phyloP scores from a whole-genome alignment of 1,140 invertebrate genomes.

The Drosophila tani region DNA sequence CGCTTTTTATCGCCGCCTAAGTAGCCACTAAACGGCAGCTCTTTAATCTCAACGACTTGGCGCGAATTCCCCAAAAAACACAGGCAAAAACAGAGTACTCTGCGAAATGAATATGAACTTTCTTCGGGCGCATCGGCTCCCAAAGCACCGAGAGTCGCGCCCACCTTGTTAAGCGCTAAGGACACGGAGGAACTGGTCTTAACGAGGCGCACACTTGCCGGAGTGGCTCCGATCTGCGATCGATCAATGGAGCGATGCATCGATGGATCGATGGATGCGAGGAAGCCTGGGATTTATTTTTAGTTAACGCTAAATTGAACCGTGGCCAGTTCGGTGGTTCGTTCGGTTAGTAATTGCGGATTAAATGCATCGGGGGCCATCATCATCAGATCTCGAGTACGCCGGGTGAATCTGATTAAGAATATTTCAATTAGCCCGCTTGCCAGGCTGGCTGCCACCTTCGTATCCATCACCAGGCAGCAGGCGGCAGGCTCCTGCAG shows the following conservation, averaged over 20 bases:
- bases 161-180: constrained; percentile 80
- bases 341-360: constrained; percentile 70
- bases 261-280: constrained; percentile 18
- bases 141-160: constrained; percentile 43
- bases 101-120: constrained; percentile 48
- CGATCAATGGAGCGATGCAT: constrained; percentile 14
- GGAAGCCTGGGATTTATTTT: constrained; percentile 54
- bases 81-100: constrained; percentile 3
- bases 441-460: constrained; percentile 37
- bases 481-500: background rate
- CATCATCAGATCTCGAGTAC: constrained; percentile 50
- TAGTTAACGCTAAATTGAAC: constrained; percentile 79
- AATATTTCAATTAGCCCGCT: constrained; percentile 78
- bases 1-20: constrained; percentile 76
- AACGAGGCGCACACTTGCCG: constrained; percentile 45
- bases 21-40: constrained; percentile 83
- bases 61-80: constrained; percentile 42
- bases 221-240: constrained; percentile 44
- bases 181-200: constrained; percentile 48
- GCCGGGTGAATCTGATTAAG: constrained; percentile 76
- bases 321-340: constrained; percentile 27
- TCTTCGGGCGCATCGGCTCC: constrained; percentile 45
- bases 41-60: constrained; percentile 80
- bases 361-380: constrained; percentile 64
- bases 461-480: constrained; percentile 34